Evolutionary conservation across 2,888 invertebrate species (phyloP).

Genomic region (Drosophila merina): DNA sequence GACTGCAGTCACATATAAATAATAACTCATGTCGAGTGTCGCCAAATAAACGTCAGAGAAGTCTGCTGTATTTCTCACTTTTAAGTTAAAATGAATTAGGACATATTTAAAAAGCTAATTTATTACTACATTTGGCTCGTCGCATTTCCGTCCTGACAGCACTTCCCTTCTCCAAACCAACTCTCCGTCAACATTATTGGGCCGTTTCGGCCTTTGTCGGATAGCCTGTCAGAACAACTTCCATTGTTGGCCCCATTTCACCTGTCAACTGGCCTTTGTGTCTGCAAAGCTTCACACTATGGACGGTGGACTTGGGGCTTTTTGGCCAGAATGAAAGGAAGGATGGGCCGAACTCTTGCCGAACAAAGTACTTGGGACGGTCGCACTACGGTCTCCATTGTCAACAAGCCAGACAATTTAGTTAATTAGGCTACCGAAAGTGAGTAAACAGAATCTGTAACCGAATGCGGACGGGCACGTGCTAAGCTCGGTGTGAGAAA

Average conservation of each 20-base stretch:
- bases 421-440: constrained; percentile 60
- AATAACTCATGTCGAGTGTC: constrained; percentile 1
- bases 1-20: constrained; percentile 23
- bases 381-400: constrained; percentile 35
- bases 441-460: constrained; percentile 48
- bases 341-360: constrained; percentile 25
- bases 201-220: constrained; percentile 28
- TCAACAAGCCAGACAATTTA: constrained; percentile 44
- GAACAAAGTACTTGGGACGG: background rate
- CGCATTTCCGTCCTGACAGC: constrained; percentile 2
- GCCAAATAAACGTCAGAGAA: constrained; percentile 14
- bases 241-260: constrained; percentile 47
- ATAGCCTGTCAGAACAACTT: constrained; percentile 45
- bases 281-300: constrained; percentile 43
- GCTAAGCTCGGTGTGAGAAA: constrained; percentile 36
- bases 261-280: constrained; percentile 44
- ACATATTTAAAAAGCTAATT: constrained; percentile 23
- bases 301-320: background rate
- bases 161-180: background rate
- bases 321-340: constrained; percentile 1
- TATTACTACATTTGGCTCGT: constrained; percentile 26
- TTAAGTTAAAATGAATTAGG: constrained; percentile 24
- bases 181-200: constrained; percentile 30
- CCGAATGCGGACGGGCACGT: constrained; percentile 51
- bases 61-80: constrained; percentile 15